Conservation (phyloP, 2,797 vertebrate genomes). For the Artibeus lituratus region DNA sequence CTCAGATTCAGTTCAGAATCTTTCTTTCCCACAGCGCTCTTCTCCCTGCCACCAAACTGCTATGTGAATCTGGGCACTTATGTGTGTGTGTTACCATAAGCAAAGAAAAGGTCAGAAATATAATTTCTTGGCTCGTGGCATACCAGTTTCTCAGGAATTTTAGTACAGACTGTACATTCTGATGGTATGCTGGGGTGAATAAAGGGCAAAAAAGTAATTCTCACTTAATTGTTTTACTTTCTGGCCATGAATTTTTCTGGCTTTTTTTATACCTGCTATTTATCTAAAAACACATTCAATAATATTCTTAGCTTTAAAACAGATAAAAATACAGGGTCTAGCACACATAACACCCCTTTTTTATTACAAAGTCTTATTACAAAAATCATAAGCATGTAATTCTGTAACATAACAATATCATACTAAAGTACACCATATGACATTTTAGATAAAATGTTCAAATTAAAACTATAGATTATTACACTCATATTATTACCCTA, state of each 20-base stretch:
- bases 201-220: neutral
- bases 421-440: too few species aligned
- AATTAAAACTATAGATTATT: too few species aligned
- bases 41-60: neutral
- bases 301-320: neutral
- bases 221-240: neutral
- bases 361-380: too few species aligned
- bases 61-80: neutral
- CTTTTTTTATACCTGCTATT: neutral
- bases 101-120: neutral
- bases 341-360: too few species aligned
- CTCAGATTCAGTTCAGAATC: neutral
- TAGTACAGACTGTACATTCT: neutral
- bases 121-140: neutral
- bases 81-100: neutral
- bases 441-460: too few species aligned
- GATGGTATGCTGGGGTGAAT: neutral
- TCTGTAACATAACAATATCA: too few species aligned
- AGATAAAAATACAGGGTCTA: neutral
- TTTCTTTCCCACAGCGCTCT: neutral
- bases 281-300: neutral
- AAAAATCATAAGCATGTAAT: too few species aligned
- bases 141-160: neutral
- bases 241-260: neutral
- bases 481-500: too few species aligned